A percentile compares a stretch with the other conserved stretches of the same genome.
Evolutionary conservation across 2,797 vertebrate genomes (phyloP).

Genomic region (Myioborus miniatus): DNA sequence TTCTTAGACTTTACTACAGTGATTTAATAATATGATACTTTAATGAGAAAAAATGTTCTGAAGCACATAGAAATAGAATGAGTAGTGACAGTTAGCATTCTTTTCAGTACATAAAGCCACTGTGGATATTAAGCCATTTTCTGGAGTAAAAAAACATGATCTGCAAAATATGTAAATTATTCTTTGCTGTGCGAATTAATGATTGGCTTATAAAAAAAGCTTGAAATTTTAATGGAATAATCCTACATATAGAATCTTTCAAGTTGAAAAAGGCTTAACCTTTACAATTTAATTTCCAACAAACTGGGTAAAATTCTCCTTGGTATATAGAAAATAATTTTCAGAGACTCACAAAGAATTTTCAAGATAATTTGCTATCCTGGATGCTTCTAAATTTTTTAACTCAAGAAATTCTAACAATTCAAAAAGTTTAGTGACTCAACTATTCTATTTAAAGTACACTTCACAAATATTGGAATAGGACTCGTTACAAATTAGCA

Average conservation of each 20-base stretch:
- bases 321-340: background rate
- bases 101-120: background rate
- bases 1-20: background rate
- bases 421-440: background rate
- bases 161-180: background rate
- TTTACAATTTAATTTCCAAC: background rate
- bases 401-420: background rate
- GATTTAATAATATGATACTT: slow-evolving; percentile 16
- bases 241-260: background rate
- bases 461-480: background rate
- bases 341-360: background rate
- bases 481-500: background rate
- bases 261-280: background rate
- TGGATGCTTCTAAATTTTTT: background rate
- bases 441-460: background rate
- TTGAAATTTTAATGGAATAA: background rate
- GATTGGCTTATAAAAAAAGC: background rate
- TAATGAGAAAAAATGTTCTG: slow-evolving; percentile 11
- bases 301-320: background rate
- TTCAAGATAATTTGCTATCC: background rate
- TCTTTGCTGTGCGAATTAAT: background rate
- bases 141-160: background rate
- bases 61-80: background rate
- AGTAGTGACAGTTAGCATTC: background rate
- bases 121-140: background rate